phyloP scores from a whole-genome alignment of 2,888 invertebrate genomes.

The Zelleria hepariella region DNA sequence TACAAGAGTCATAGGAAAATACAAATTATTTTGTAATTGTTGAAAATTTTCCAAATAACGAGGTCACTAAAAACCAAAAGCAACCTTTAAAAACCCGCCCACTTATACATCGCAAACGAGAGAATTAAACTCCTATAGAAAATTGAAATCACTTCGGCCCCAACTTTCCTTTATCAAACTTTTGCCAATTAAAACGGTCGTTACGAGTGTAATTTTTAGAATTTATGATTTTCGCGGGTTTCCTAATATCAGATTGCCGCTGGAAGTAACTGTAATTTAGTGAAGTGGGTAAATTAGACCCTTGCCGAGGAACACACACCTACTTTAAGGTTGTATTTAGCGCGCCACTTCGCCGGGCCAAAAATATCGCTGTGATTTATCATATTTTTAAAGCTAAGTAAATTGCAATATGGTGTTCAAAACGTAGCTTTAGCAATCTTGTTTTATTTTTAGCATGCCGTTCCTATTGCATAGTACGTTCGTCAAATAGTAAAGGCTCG shows the following conservation, averaged over 20 bases:
- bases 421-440: background rate
- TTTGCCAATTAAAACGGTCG: background rate
- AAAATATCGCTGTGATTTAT: background rate
- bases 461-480: too few species aligned
- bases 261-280: background rate
- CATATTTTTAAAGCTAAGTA: background rate
- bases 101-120: too few species aligned
- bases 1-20: too few species aligned
- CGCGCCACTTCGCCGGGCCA: background rate
- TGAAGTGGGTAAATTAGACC: background rate
- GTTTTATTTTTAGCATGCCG: background rate
- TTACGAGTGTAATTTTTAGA: background rate
- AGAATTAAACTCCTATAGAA: too few species aligned
- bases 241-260: background rate
- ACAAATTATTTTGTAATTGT: too few species aligned
- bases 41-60: too few species aligned
- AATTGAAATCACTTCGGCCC: background rate
- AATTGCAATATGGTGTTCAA: background rate
- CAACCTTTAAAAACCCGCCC: too few species aligned
- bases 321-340: background rate
- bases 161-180: background rate
- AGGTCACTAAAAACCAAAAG: too few species aligned
- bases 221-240: background rate
- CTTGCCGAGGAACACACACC: background rate
- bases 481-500: too few species aligned